Conservation (phyloP, 2,113 vertebrate genomes). For the Sceloporus tristichus region DNA sequence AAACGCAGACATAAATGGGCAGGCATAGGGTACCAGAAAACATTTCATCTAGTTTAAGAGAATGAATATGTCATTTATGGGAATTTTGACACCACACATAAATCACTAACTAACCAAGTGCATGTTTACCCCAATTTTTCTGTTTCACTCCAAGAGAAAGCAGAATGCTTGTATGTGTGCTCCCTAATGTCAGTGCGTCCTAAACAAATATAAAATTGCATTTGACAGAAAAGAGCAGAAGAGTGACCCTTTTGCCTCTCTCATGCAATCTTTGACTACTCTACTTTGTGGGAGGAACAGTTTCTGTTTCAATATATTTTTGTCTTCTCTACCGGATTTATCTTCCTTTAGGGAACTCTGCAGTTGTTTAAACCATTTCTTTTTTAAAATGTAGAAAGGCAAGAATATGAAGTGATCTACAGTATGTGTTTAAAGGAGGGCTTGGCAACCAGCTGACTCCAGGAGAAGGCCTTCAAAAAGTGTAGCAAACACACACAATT, state of each 20-base stretch:
- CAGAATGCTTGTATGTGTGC: not conserved
- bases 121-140: not conserved
- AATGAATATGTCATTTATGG: not conserved
- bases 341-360: not conserved
- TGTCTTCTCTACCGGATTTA: not conserved
- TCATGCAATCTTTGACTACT: conserved; percentile 4
- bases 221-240: conserved; percentile 1
- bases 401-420: not conserved
- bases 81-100: too few relatives aligned
- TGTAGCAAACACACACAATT: too few relatives aligned
- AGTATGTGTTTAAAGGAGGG: not conserved
- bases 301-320: not conserved
- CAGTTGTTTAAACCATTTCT: not conserved
- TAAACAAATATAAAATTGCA: conserved; percentile 18
- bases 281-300: not conserved
- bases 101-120: not conserved
- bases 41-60: not conserved
- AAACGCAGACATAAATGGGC: not conserved
- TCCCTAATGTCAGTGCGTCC: not conserved
- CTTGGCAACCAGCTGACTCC: not conserved
- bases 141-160: not conserved
- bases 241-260: not conserved
- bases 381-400: not conserved
- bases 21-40: not conserved
- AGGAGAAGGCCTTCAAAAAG: not conserved